Evolutionary conservation across 2,113 vertebrate genomes (phyloP).

Genomic region (Bubo scandiacus): DNA sequence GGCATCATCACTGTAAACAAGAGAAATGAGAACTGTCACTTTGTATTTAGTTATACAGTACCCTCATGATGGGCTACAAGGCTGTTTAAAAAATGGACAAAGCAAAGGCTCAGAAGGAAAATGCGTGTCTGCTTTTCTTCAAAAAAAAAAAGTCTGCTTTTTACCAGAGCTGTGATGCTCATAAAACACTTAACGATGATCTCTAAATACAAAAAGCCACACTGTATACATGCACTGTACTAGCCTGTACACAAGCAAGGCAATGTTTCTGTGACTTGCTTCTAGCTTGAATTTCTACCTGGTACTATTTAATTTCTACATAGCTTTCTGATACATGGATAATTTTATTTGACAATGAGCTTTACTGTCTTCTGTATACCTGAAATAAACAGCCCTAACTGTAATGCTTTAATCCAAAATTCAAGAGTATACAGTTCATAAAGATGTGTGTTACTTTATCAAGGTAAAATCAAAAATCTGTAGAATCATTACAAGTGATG

Average conservation of each 20-base stretch:
- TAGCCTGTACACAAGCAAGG: background rate
- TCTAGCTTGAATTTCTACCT: slow-evolving; percentile 37
- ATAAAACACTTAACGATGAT: slow-evolving; percentile 46
- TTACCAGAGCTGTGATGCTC: slow-evolving; percentile 54
- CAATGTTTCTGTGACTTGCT: background rate
- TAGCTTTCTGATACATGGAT: slow-evolving; percentile 20
- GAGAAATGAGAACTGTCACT: slow-evolving; percentile 59
- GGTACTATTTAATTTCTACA: background rate
- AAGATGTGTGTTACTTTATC: slow-evolving; percentile 15
- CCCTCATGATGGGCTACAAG: slow-evolving; percentile 33
- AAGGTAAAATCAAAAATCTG: slow-evolving; percentile 12
- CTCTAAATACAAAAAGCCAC: slow-evolving; percentile 45
- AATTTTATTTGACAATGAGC: slow-evolving; percentile 53
- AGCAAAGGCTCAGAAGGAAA: slow-evolving; percentile 55
- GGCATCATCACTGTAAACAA: slow-evolving; percentile 56
- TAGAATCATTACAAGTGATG: slow-evolving; percentile 39
- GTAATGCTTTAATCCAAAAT: slow-evolving; percentile 46
- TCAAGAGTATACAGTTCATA: background rate
- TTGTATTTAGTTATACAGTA: slow-evolving; percentile 46
- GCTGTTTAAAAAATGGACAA: slow-evolving; percentile 64
- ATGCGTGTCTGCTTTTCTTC: slow-evolving; percentile 23
- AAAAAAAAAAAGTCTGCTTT: background rate
- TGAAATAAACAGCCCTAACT: slow-evolving; percentile 26
- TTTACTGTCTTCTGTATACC: background rate
- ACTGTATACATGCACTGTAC: background rate